phyloP scores from a whole-genome alignment of 2,113 vertebrate species.

The Anhinga anhinga region DNA sequence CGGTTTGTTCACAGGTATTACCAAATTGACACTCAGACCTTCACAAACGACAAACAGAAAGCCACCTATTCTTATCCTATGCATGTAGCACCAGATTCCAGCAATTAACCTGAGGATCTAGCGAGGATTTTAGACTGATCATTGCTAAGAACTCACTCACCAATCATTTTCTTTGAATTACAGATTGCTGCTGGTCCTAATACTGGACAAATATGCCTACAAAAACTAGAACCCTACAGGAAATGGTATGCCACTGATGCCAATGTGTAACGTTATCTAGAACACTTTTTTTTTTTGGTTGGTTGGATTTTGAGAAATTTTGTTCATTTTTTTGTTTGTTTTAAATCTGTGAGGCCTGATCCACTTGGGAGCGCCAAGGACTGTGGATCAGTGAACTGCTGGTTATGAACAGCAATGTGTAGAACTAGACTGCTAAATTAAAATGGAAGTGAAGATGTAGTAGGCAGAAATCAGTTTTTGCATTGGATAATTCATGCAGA shows the following conservation, averaged over 20 bases:
- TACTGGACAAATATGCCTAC: background rate
- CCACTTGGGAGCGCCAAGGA: background rate
- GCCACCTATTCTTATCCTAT: background rate
- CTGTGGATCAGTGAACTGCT: background rate
- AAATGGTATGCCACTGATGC: background rate
- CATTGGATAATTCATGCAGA: background rate
- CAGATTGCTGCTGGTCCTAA: background rate
- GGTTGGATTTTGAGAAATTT: background rate
- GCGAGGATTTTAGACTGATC: background rate
- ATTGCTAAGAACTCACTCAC: background rate
- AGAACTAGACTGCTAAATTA: background rate
- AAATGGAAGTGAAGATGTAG: background rate
- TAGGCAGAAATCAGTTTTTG: background rate
- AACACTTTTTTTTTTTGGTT: background rate
- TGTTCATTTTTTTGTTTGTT: background rate
- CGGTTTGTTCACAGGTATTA: conserved; percentile 41
- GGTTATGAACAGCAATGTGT: background rate
- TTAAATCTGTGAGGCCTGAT: background rate
- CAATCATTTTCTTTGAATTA: background rate
- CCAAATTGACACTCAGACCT: conserved; percentile 59
- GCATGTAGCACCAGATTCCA: background rate
- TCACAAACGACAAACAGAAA: conserved; percentile 47
- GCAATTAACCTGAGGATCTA: background rate
- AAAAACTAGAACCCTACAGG: background rate
- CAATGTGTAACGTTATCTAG: background rate